Evolutionary conservation across 2,888 invertebrate genomes (phyloP).

Genomic region (Thera britannica): DNA sequence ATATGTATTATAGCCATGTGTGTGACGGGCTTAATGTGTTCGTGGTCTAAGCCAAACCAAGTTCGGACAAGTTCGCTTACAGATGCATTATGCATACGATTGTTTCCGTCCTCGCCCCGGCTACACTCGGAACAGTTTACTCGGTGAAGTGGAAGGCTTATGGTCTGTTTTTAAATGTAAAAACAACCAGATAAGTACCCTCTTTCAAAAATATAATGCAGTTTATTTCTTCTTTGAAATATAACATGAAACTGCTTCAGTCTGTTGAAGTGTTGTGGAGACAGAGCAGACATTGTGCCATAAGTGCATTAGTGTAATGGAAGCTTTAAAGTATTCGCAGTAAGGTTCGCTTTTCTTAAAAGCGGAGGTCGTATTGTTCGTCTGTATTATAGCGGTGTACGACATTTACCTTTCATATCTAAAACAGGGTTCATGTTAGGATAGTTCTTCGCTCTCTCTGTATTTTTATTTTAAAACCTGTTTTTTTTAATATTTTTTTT

Average conservation of each 20-base stretch:
- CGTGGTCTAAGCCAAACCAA: not conserved
- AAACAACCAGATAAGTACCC: too few species aligned
- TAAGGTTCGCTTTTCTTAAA: not conserved
- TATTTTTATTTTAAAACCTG: not conserved
- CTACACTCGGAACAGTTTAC: not conserved
- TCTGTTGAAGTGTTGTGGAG: conserved; percentile 21
- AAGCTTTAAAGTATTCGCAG: conserved; percentile 21
- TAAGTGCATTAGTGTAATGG: conserved; percentile 34
- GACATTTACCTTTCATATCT: not conserved
- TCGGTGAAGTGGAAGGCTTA: not conserved
- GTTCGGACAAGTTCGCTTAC: not conserved
- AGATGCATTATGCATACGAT: not conserved
- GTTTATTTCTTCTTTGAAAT: conserved; percentile 1
- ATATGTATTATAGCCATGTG: too few species aligned
- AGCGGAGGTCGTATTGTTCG: not conserved
- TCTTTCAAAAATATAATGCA: conserved; percentile 2
- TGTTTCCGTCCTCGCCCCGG: not conserved
- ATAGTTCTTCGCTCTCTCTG: not conserved
- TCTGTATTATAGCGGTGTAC: not conserved
- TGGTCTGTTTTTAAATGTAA: not conserved
- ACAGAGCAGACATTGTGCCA: conserved; percentile 21
- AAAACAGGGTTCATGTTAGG: too few species aligned
- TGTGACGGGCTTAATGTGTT: too few species aligned
- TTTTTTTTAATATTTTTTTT: too few species aligned
- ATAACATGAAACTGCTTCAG: conserved; percentile 8